Evolutionary conservation across 2,113 vertebrate species (phyloP), one percentile per base, ranked within the genome.

Genomic region (Micronisus gabar): DNA sequence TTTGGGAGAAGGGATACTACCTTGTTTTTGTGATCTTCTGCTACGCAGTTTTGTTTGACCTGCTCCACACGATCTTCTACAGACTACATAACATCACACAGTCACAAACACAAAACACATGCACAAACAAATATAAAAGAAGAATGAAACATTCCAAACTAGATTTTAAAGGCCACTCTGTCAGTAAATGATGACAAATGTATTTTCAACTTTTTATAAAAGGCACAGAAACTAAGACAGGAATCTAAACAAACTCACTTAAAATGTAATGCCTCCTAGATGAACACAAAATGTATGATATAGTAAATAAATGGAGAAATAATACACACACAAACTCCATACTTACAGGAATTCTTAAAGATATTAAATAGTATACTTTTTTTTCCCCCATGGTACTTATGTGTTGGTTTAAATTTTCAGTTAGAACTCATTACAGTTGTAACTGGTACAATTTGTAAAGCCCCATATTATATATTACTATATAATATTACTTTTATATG

Each of bases 61-160:
- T 97, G 99, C 97, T 99, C 99, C 99, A 98, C 98, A 98, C 98
- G 99, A 98, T 99, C 99, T 98, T 99, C 99, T 99, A 99, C 98
- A 99, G 97, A 99, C 99, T 99, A 99, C 97, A 98, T 97, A 98
- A 97, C 98, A 98, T 94, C 98, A 98, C 98, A 98, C 96, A 96
- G 95, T 95, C 98, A 98, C 97, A 98, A 98, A 98, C 97, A 98
- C 97, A 98, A 98, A 98, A 99, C 98, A 99, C 99, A 99, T 98
- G 98, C 99, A 99, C 98, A 99, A 99, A 98, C 97, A 98, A 98
- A 99, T 98, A 98, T 97, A 97, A 98, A 98, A 98, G 98, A 98
- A 98, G 73, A 98, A 98, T 98, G 97, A 98, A 98, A 98, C 95
- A 89, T 96, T 97, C 98, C 95, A 95, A 94, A 94, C 95, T 91